Evolutionary conservation across 2,888 invertebrate genomes (phyloP).

Genomic region (Orthosia cruda): DNA sequence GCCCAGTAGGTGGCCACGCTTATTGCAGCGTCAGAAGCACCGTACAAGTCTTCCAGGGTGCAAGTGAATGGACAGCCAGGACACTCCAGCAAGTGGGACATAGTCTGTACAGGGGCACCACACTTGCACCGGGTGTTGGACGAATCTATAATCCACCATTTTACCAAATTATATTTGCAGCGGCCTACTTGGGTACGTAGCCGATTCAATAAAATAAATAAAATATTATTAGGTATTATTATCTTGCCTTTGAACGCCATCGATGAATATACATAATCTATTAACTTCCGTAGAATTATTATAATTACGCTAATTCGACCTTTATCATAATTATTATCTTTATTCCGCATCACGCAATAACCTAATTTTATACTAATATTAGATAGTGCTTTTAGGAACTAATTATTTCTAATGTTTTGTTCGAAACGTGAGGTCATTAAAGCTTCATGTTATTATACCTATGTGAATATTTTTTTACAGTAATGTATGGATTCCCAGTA

Average conservation of each 20-base stretch:
- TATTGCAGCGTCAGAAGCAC: too few relatives aligned
- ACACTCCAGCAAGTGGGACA: too few relatives aligned
- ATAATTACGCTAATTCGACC: conserved; percentile 38
- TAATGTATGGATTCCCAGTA: conserved; percentile 7
- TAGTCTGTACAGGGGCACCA: too few relatives aligned
- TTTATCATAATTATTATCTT: conserved; percentile 20
- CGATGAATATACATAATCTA: neutral
- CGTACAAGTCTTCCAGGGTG: too few relatives aligned
- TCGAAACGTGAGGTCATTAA: neutral
- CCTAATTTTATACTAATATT: conserved; percentile 12
- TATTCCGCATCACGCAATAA: conserved; percentile 16
- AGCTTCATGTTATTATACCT: neutral
- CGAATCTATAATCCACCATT: too few relatives aligned
- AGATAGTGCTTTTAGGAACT: conserved; percentile 34
- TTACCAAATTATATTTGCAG: too few relatives aligned
- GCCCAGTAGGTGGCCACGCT: too few relatives aligned
- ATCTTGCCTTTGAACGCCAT: neutral
- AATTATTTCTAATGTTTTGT: conserved; percentile 33
- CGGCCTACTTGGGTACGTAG: too few relatives aligned
- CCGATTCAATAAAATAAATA: too few relatives aligned
- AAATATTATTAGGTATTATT: neutral
- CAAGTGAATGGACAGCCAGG: too few relatives aligned
- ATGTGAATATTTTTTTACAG: neutral
- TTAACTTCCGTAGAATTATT: conserved; percentile 13
- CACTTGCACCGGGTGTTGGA: too few relatives aligned